These are phyloP conservation scores for Ailuropoda melanoleuca DNA, from an alignment of 2,113 vertebrate genomes.

Conservation along the genomic window DNA sequence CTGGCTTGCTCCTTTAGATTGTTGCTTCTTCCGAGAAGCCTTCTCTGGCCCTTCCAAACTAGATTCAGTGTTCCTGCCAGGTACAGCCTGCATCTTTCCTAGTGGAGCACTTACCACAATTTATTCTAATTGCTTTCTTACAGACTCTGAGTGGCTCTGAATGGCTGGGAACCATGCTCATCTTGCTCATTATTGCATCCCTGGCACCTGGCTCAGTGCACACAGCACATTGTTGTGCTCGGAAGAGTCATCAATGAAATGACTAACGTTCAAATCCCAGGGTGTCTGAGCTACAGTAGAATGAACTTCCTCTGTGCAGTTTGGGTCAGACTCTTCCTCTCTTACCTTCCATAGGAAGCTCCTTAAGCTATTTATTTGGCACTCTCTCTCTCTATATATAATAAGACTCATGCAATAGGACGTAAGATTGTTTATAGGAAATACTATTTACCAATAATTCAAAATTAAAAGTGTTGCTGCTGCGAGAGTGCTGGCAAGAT, in stretches of 20 bases:
- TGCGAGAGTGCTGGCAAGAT: background rate
- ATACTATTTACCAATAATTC: background rate
- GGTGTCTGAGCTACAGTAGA: background rate
- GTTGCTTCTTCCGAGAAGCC: background rate
- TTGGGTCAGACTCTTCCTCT: background rate
- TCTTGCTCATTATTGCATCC: background rate
- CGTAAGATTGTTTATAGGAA: background rate
- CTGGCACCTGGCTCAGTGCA: background rate
- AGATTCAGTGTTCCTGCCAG: background rate
- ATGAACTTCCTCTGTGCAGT: background rate
- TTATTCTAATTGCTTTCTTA: background rate
- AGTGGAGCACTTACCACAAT: background rate
- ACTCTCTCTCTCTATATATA: background rate
- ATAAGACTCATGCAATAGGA: background rate
- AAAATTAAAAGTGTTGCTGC: background rate
- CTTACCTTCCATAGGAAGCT: background rate
- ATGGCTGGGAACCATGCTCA: background rate
- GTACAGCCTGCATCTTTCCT: background rate
- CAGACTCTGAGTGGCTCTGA: background rate
- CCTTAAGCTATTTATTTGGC: background rate
- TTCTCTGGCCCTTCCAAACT: background rate
- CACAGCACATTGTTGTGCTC: background rate
- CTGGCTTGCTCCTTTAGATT: background rate
- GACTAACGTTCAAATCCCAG: background rate
- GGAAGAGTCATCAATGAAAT: background rate